Percentiles rank a stretch among this genome's conserved stretches.
Conservation (phyloP, 2,113 vertebrate species). For the Bubo blakistoni region DNA sequence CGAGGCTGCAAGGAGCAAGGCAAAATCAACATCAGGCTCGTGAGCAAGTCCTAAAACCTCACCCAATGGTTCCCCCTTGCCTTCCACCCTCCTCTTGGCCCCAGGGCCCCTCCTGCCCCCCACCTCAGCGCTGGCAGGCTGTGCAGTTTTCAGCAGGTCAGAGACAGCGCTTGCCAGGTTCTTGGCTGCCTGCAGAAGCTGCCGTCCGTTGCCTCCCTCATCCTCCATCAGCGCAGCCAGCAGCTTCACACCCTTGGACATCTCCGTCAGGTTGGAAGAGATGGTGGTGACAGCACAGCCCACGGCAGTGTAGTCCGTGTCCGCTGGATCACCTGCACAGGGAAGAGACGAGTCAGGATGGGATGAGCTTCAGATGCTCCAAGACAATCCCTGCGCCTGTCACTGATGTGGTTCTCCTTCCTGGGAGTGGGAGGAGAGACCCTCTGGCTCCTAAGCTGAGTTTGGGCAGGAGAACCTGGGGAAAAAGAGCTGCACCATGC, state of each 20-base stretch:
- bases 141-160: slow-evolving; percentile 90
- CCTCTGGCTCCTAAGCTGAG: background rate
- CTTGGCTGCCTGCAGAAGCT: slow-evolving; percentile 91
- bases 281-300: slow-evolving; percentile 97
- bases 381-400: background rate
- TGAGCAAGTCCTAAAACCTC: background rate
- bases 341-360: background rate
- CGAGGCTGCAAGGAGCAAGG: slow-evolving; percentile 79
- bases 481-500: background rate
- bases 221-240: slow-evolving; percentile 95
- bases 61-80: background rate
- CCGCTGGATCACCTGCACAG: slow-evolving; percentile 87
- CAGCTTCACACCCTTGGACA: slow-evolving; percentile 96
- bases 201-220: slow-evolving; percentile 87
- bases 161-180: slow-evolving; percentile 90
- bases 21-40: fast-evolving
- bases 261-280: slow-evolving; percentile 98
- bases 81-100: background rate
- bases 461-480: background rate
- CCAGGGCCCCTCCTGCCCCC: background rate
- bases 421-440: background rate
- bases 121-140: slow-evolving; percentile 91
- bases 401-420: background rate
- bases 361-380: background rate
- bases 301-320: slow-evolving; percentile 96